Evolutionary conservation across 2,797 vertebrate genomes (phyloP).

Genomic region (Melanotaenia parkinsoni): DNA sequence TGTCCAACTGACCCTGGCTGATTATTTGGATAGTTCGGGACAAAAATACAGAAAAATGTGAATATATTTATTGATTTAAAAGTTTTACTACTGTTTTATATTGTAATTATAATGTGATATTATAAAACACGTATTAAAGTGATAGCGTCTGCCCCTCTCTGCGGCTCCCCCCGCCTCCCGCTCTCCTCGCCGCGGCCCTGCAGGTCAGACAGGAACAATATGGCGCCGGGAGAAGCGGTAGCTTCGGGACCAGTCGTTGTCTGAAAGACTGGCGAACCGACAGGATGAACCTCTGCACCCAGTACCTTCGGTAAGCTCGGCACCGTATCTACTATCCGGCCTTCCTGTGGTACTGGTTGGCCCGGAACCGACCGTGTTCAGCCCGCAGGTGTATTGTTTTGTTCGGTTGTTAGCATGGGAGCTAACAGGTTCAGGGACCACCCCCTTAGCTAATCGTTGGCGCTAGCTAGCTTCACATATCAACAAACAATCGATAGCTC

Average conservation of each 20-base stretch:
- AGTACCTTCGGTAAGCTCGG: slow-evolving; percentile 78
- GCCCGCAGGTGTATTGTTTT: slow-evolving; percentile 36
- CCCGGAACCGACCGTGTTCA: rapidly evolving
- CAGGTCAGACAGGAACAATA: slow-evolving; percentile 80
- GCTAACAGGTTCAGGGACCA: slow-evolving; percentile 51
- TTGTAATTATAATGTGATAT: too few species aligned
- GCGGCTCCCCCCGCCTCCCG: too few species aligned
- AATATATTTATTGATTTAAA: too few species aligned
- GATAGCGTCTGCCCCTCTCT: too few species aligned
- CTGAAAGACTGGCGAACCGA: slow-evolving; percentile 70
- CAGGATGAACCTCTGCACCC: slow-evolving; percentile 86
- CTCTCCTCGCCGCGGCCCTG: not conserved
- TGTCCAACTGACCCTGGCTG: too few species aligned
- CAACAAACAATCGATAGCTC: slow-evolving; percentile 53
- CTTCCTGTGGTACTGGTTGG: rapidly evolving
- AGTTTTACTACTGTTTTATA: too few species aligned
- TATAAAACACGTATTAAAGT: too few species aligned
- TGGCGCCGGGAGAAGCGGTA: slow-evolving; percentile 81
- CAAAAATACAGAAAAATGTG: too few species aligned
- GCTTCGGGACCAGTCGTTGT: slow-evolving; percentile 72
- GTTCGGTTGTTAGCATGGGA: slow-evolving; percentile 48
- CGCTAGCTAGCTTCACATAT: slow-evolving; percentile 48
- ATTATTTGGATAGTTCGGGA: too few species aligned
- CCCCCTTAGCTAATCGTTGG: slow-evolving; percentile 36
- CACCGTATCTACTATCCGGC: rapidly evolving